A percentile compares a stretch with the other conserved stretches of the same genome.
phyloP scores from a whole-genome alignment of 1,140 invertebrate genomes.

The Sycophaga agraensis region DNA sequence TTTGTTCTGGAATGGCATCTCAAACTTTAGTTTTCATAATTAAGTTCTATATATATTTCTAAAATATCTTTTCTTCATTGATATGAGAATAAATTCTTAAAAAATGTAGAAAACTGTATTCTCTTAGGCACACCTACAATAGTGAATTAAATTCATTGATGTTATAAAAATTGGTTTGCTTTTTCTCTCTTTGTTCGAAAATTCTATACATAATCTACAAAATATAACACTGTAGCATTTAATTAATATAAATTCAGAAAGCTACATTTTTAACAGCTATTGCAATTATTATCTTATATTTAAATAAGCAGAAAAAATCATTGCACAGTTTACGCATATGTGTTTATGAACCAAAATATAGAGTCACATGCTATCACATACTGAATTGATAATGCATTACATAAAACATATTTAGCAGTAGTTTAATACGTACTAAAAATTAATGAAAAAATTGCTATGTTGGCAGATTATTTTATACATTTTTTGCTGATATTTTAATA shows the following conservation, averaged over 20 bases:
- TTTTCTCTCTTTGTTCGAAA: background rate
- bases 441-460: too few species aligned
- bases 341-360: background rate
- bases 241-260: constrained; percentile 9
- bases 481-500: too few species aligned
- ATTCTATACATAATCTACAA: constrained; percentile 9
- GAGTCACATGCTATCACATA: too few species aligned
- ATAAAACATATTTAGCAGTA: too few species aligned
- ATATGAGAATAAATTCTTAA: background rate
- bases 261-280: background rate
- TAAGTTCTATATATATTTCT: background rate
- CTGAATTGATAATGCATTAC: too few species aligned
- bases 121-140: background rate
- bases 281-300: background rate
- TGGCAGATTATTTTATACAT: too few species aligned
- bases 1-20: constrained; percentile 12
- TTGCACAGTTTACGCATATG: background rate
- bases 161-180: constrained; percentile 8
- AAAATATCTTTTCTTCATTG: background rate
- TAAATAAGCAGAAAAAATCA: too few species aligned
- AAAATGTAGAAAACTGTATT: background rate
- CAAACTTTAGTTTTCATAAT: background rate
- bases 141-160: background rate
- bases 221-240: constrained; percentile 14
- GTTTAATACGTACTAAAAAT: too few species aligned